Evolutionary conservation across 1,140 invertebrate genomes (phyloP).

Genomic region (Caenorhabditis latens): DNA sequence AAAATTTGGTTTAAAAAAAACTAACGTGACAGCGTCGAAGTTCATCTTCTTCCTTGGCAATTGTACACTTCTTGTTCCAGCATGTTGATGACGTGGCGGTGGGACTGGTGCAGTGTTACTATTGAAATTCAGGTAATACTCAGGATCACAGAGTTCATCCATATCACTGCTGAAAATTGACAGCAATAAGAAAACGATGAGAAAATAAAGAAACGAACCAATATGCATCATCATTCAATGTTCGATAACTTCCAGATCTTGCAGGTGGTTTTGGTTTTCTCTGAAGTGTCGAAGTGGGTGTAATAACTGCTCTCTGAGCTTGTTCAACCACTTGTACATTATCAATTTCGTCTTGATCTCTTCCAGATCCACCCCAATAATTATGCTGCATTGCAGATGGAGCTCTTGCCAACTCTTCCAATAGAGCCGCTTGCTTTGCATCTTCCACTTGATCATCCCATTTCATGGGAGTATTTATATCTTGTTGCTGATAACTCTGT

Average conservation of each 20-base stretch:
- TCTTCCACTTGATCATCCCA: conserved; percentile 76
- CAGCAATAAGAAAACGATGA: neutral
- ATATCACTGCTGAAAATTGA: conserved; percentile 71
- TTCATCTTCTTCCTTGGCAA: conserved; percentile 66
- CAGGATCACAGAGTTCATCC: conserved; percentile 76
- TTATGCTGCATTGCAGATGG: conserved; percentile 11
- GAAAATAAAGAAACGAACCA: conserved; percentile 21
- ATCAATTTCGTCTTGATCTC: neutral
- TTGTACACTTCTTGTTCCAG: conserved; percentile 66
- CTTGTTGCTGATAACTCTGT: conserved; percentile 49
- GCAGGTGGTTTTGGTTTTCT: conserved; percentile 43
- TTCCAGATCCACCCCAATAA: neutral
- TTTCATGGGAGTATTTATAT: conserved; percentile 70
- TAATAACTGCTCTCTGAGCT: conserved; percentile 68
- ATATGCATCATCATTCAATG: conserved; percentile 67
- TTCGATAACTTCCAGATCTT: conserved; percentile 65
- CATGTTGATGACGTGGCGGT: conserved; percentile 47
- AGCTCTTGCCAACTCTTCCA: conserved; percentile 15
- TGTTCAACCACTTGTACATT: conserved; percentile 70
- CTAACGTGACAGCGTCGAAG: conserved; percentile 61
- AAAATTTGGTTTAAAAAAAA: neutral
- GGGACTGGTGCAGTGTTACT: conserved; percentile 4
- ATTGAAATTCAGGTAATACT: conserved; percentile 74
- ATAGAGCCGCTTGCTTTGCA: conserved; percentile 51
- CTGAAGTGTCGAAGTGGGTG: conserved; percentile 57